Percentiles rank a stretch among this genome's conserved stretches.
These are phyloP conservation scores for Xanthorhoe spadicearia DNA, from an alignment of 2,888 invertebrate species.

Conservation along the genomic window DNA sequence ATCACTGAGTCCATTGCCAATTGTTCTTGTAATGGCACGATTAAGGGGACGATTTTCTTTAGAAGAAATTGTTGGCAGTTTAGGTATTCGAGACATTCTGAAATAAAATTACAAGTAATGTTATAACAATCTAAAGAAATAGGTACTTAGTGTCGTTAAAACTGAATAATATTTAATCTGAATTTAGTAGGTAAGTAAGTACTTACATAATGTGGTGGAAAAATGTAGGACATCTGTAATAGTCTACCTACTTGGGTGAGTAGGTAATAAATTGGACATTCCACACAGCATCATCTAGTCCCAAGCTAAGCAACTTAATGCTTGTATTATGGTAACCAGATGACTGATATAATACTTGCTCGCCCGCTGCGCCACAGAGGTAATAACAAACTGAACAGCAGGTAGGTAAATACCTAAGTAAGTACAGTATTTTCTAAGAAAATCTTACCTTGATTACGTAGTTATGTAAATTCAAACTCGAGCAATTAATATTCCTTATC, in stretches of 20 bases:
- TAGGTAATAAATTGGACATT: too few species aligned
- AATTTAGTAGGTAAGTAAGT: background rate
- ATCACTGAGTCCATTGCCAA: constrained; percentile 71
- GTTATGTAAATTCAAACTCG: background rate
- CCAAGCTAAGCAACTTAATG: too few species aligned
- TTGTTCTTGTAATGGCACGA: constrained; percentile 58
- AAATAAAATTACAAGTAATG: constrained; percentile 10
- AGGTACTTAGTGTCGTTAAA: too few species aligned
- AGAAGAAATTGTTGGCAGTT: constrained; percentile 60
- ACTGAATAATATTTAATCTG: background rate
- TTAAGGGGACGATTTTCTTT: constrained; percentile 75
- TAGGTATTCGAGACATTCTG: constrained; percentile 77
- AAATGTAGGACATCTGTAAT: background rate
- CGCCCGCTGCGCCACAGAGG: too few species aligned
- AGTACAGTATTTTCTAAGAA: background rate
- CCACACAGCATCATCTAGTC: too few species aligned
- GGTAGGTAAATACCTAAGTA: too few species aligned
- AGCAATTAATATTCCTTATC: background rate
- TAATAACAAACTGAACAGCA: too few species aligned
- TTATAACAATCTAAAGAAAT: background rate
- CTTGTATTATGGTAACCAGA: too few species aligned
- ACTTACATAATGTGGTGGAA: background rate
- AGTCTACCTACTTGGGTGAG: too few species aligned
- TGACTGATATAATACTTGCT: too few species aligned
- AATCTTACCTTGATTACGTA: background rate